phyloP scores from a whole-genome alignment of 2,888 invertebrate species.

The Aspidapion aeneum region DNA sequence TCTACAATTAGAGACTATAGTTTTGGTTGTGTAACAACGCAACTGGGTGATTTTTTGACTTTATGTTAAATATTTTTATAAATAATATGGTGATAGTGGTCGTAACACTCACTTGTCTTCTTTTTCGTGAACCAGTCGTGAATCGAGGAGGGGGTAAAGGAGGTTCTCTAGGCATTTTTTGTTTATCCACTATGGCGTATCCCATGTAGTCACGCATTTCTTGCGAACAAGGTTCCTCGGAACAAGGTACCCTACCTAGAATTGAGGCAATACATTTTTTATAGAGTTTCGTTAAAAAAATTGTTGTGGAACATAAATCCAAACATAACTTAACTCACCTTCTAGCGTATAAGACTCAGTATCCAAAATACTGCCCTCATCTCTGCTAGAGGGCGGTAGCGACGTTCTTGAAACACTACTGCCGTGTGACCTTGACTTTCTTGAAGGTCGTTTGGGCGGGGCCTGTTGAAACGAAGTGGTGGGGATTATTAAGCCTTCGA shows the following conservation, averaged over 20 bases:
- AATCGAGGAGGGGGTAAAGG: constrained; percentile 62
- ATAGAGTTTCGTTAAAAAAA: no score
- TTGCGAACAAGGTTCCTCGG: constrained; percentile 44
- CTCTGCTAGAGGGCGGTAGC: constrained; percentile 19
- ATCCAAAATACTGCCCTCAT: constrained; percentile 16
- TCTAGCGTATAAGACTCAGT: constrained; percentile 9
- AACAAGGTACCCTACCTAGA: constrained; percentile 28
- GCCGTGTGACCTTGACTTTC: constrained; percentile 17
- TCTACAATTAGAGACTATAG: no score
- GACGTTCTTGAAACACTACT: constrained; percentile 43
- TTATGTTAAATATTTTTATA: no score
- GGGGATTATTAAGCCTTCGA: constrained; percentile 13
- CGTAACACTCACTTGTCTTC: constrained; percentile 11
- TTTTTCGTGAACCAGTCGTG: constrained; percentile 50
- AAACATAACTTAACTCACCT: neutral
- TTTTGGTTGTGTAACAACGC: no score
- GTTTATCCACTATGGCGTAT: constrained; percentile 76
- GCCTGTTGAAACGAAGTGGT: constrained; percentile 2
- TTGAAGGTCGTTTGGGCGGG: constrained; percentile 3
- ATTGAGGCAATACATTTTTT: no score
- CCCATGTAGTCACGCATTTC: constrained; percentile 52
- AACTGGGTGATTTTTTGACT: no score
- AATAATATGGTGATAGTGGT: no score
- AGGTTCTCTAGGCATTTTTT: constrained; percentile 46
- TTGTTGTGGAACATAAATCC: no score